Evolutionary conservation across 1,140 invertebrate genomes (phyloP), one percentile per base, ranked within the genome.

Genomic region (Micrasema minimum): DNA sequence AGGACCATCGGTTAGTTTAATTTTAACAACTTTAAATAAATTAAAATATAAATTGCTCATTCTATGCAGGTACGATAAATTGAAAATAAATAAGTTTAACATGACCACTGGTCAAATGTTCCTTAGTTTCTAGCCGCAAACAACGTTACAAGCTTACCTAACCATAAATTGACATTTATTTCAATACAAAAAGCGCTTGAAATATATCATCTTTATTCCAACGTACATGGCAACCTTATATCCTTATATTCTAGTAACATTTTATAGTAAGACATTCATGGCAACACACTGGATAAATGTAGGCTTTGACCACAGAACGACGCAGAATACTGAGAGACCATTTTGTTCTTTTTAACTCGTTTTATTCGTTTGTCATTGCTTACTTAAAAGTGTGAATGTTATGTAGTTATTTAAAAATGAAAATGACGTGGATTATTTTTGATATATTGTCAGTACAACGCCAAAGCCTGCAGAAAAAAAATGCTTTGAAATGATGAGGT

Each of bases 121-220:
- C 64, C 37, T 67, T 66, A 38, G 37, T 26, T 22, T 37, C 71
- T 69, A 73, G 31, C 12, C 65, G 72, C 67, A 64, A 69, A 73
- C 66, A 53, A 70, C 69, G 70, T 66, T 69, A 57, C 16, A 57
- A 57, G 61, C 66, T 69, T 69, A 55, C 67, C 43, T 73, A 73
- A 18, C 22, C 45, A 69, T 50, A 73, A 73, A 74, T 74, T 74
- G 72, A 74, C 72, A 74, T 59, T 59, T 43, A 72, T 55, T 74
- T 50, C 65, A 67, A 71, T 74, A 74, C 72, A 70, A 74, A 72
- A 74, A 74, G 72, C 72, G 41, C 68, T n/a, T 68, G 41, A 68
- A 57, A 26, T 57, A 68, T 23, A 18, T 70, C 71, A 67, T 71
- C n/a, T 66, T 48, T 20, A 66, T 64, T 66, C 70, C 55, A 59